Conservation (phyloP, 2,888 invertebrate species). For the Cantharis rustica region DNA sequence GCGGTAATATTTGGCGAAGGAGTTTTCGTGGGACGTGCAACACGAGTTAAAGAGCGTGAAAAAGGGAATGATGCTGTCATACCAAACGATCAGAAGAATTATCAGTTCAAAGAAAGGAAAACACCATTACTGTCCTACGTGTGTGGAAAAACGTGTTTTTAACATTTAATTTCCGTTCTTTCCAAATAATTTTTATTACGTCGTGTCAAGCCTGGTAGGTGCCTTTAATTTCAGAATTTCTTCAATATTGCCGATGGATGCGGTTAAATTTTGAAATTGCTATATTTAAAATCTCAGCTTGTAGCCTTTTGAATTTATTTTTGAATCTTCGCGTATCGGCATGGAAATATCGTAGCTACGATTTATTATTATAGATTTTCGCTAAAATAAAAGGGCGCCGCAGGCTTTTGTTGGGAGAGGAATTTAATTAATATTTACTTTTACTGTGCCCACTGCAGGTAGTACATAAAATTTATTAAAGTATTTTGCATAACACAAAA, state of each 20-base stretch:
- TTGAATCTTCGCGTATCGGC: too few species aligned
- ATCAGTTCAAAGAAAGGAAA: not conserved
- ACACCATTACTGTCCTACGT: not conserved
- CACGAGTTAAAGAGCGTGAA: not conserved
- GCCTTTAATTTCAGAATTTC: not conserved
- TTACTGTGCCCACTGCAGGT: not conserved
- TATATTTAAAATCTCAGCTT: too few species aligned
- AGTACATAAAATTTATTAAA: not conserved
- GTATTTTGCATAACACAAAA: not conserved
- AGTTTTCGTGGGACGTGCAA: not conserved
- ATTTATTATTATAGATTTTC: not conserved
- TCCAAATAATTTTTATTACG: not conserved
- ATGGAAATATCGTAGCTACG: not conserved
- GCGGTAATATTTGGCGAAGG: not conserved
- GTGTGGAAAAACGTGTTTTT: not conserved
- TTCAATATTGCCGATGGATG: not conserved
- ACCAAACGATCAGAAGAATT: not conserved
- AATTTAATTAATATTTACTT: not conserved
- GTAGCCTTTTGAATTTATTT: too few species aligned
- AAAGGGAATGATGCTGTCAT: not conserved
- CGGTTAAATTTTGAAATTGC: too few species aligned
- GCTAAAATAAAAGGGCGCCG: not conserved
- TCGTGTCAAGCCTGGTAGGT: not conserved
- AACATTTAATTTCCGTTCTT: not conserved
- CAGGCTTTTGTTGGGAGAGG: not conserved